Base-by-base conservation (phyloP, 1,140 invertebrate genomes). In the Drosophila nikananu region DNA sequence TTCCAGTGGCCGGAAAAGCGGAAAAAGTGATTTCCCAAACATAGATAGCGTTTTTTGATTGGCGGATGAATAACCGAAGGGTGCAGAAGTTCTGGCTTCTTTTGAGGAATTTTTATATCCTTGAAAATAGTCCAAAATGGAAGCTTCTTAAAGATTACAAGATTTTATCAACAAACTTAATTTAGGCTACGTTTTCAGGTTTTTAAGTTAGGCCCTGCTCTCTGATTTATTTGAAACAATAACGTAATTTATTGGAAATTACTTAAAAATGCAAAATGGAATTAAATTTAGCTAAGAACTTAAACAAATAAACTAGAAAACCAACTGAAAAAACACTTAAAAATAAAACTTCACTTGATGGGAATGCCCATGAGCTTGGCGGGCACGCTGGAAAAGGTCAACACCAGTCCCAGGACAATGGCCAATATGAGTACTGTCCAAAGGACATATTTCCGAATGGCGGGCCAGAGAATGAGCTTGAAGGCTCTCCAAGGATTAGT, bases 401-500 rank as follows among this genome's bases (percentile, higher is more conserved):
- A 0, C 35, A 80, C 41, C 19, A 87, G 12, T 17, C 62, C 86
- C 44, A 83, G 27, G 32, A 44, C 52, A 4, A 74, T 0, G 8
- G 58, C 17, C 9, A 67, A 1, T 5, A 87, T 2, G n/a, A 87
- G 17, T 3, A 80, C 10, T 7, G 52, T 21, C 30, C 73, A 59
- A 3, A 81, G 42, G 27, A 76, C 73, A 57, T 91, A 89, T 65
- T 84, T 94, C 70, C 93, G 93, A 76, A 95, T 93, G 74, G 93
- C 92, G 13, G 94, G 94, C 72, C 93, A 95, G 27, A 95, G 81
- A 35, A 95, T 93, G 77, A 94, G 93, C 27, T 93, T 93, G 30
- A 93, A 93, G 17, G 95, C 93, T 90, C 94, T 95, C 81, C 94
- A 93, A 2, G 95, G 95, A 93, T 95, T 94, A 35, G 92, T 93